Percentiles rank a stretch among this genome's conserved stretches.
phyloP scores from a whole-genome alignment of 1,140 invertebrate genomes.

The Nymphalis io region DNA sequence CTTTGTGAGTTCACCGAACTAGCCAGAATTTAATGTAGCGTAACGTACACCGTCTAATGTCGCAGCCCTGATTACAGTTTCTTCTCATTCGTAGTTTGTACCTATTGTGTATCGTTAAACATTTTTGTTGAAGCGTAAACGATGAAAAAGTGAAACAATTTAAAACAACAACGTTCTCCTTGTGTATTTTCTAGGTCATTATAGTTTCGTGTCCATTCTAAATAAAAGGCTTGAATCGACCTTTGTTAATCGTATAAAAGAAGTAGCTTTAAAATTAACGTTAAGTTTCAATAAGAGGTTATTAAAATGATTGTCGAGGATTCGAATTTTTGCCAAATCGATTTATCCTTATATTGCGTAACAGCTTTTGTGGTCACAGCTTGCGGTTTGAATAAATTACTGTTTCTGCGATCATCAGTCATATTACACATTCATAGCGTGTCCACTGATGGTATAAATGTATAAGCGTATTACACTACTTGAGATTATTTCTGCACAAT shows the following conservation, averaged over 20 bases:
- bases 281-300: neutral
- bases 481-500: slow-evolving; percentile 4
- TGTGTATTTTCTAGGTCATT: slow-evolving; percentile 31
- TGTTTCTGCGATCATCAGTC: slow-evolving; percentile 27
- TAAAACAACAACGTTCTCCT: slow-evolving; percentile 28
- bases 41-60: slow-evolving; percentile 19
- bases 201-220: slow-evolving; percentile 25
- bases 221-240: slow-evolving; percentile 8
- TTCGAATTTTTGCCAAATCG: neutral
- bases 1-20: slow-evolving; percentile 33
- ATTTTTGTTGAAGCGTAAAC: slow-evolving; percentile 28
- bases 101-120: slow-evolving; percentile 14
- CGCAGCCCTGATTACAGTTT: slow-evolving; percentile 27
- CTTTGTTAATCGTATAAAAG: neutral
- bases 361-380: slow-evolving; percentile 32
- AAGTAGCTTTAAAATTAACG: neutral
- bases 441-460: slow-evolving; percentile 8
- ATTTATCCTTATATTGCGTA: slow-evolving; percentile 34
- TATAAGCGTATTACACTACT: slow-evolving; percentile 2
- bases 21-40: slow-evolving; percentile 29
- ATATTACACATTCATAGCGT: slow-evolving; percentile 38
- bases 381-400: slow-evolving; percentile 41
- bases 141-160: slow-evolving; percentile 11
- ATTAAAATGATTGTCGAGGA: neutral
- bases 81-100: slow-evolving; percentile 21